These are phyloP conservation scores for Hippocampus abdominalis DNA, from an alignment of 2,113 vertebrate genomes.

Conservation along the genomic window DNA sequence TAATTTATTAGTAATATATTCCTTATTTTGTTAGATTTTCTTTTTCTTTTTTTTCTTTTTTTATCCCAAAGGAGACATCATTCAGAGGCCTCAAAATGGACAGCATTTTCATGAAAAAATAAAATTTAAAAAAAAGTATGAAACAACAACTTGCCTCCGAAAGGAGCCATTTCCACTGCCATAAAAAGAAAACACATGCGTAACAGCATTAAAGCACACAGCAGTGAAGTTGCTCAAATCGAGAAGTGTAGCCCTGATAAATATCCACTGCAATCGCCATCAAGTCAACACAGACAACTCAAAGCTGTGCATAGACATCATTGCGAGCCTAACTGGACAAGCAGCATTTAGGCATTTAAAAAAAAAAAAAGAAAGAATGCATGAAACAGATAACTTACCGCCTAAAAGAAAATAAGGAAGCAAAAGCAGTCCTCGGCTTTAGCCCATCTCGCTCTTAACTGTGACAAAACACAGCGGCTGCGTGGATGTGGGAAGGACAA, in stretches of 20 bases:
- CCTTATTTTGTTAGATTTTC: not conserved
- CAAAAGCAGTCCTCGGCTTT: constrained; percentile 15
- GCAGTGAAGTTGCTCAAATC: not conserved
- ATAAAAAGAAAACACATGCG: not conserved
- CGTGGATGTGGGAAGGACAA: constrained; percentile 14
- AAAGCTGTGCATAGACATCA: not conserved
- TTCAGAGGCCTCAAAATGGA: not conserved
- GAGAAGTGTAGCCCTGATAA: not conserved
- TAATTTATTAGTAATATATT: too few relatives aligned
- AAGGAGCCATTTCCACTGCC: not conserved
- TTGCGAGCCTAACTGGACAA: not conserved
- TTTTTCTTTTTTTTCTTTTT: not conserved
- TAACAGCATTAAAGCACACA: not conserved
- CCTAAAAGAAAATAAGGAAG: constrained; percentile 12
- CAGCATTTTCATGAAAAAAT: not conserved
- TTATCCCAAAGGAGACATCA: not conserved
- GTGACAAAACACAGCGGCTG: constrained; percentile 16
- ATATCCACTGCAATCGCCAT: not conserved
- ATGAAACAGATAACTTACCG: constrained; percentile 51
- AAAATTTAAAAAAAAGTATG: not conserved
- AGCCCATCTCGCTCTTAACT: constrained; percentile 28
- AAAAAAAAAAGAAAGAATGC: constrained; percentile 27
- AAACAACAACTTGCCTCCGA: not conserved
- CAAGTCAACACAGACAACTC: not conserved
- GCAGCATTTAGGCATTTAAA: not conserved